These are phyloP conservation scores for Nymphalis polychloros DNA, from an alignment of 2,888 invertebrate species.

Conservation along the genomic window DNA sequence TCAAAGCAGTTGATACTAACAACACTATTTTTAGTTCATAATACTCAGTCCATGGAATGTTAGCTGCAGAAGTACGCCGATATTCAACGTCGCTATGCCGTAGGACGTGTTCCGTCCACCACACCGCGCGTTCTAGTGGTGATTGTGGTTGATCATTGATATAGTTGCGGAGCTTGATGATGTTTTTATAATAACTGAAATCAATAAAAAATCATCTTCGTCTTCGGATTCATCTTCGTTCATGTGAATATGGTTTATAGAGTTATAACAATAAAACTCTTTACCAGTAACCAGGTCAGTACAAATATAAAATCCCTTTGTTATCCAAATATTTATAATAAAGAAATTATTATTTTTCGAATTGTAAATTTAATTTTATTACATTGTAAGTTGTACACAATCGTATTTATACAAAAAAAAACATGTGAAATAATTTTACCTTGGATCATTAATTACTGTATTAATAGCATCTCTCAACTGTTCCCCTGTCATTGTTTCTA, in stretches of 20 bases:
- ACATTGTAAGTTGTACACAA: no score
- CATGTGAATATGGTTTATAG: no score
- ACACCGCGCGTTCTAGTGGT: constrained; percentile 49
- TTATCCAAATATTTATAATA: no score
- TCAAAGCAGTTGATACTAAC: not conserved
- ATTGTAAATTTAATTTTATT: no score
- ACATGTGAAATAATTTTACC: constrained; percentile 34
- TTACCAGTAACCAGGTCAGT: no score
- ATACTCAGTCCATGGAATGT: constrained; percentile 37
- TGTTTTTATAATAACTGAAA: constrained; percentile 42
- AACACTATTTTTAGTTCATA: constrained; percentile 26
- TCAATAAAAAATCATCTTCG: constrained; percentile 32
- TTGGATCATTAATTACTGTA: constrained; percentile 40
- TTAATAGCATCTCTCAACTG: constrained; percentile 44
- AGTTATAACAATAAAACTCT: no score
- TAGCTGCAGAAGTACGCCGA: constrained; percentile 43
- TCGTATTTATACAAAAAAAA: no score
- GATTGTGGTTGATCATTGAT: constrained; percentile 44
- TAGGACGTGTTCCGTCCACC: constrained; percentile 52
- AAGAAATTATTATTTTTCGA: no score
- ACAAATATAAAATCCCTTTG: no score
- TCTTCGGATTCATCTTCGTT: no score
- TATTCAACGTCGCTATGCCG: constrained; percentile 35
- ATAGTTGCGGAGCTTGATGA: constrained; percentile 36
- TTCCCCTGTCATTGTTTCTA: constrained; percentile 44